These are phyloP conservation scores for Drosophila tropicalis DNA, from an alignment of 1,140 invertebrate species.

Conservation along the genomic window DNA sequence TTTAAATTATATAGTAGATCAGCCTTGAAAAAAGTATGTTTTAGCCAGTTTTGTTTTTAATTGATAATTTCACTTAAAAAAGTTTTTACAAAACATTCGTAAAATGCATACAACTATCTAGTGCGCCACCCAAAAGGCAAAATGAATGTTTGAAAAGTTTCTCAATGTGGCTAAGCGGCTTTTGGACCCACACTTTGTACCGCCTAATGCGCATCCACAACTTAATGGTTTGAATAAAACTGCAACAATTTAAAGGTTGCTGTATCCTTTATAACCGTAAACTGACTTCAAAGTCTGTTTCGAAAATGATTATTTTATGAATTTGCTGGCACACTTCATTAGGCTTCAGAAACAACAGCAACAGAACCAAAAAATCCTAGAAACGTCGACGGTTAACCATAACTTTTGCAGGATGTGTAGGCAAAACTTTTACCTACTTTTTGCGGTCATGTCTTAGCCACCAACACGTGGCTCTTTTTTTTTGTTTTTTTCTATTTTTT, in stretches of 20 bases:
- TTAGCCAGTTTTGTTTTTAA: no score
- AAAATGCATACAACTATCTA: no score
- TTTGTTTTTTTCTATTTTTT: slow-evolving; percentile 40
- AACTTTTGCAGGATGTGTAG: slow-evolving; percentile 22
- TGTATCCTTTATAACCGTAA: not conserved
- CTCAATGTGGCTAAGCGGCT: slow-evolving; percentile 18
- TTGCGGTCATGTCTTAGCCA: slow-evolving; percentile 15
- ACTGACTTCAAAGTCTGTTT: slow-evolving; percentile 34
- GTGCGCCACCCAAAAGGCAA: no score
- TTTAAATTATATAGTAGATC: no score
- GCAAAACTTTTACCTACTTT: slow-evolving; percentile 25
- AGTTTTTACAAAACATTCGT: no score
- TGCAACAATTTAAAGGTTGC: slow-evolving; percentile 5
- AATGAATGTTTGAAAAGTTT: slow-evolving; percentile 26
- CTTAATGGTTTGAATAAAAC: not conserved
- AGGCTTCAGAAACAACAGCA: slow-evolving; percentile 8
- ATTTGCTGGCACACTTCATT: slow-evolving; percentile 46
- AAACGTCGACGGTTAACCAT: slow-evolving; percentile 47
- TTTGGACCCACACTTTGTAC: not conserved
- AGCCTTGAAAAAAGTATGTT: no score
- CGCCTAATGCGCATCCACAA: not conserved
- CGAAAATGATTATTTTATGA: slow-evolving; percentile 54
- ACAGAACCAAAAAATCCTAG: not conserved
- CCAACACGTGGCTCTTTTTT: slow-evolving; percentile 11
- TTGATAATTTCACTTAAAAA: no score